Conservation (phyloP, 35 echinoderm and acorn worm species). For the Heliocidaris erythrogramma region DNA sequence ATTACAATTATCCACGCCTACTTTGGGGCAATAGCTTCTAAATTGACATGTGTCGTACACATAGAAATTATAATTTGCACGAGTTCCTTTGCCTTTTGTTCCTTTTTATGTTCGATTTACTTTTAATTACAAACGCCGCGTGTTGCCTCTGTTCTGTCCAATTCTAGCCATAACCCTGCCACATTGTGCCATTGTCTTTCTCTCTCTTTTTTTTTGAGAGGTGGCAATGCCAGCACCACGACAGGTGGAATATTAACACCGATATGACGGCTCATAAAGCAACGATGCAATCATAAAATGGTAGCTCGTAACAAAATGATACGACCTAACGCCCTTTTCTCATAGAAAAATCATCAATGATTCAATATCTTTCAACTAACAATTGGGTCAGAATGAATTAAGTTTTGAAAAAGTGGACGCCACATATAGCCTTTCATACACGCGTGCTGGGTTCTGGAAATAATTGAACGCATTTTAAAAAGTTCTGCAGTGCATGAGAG, state of each 20-base stretch:
- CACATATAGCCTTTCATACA: background rate
- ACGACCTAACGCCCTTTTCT: too few relatives aligned
- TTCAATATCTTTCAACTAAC: too few relatives aligned
- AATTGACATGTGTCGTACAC: background rate
- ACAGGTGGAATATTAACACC: too few relatives aligned
- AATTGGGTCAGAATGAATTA: too few relatives aligned
- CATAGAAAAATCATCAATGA: too few relatives aligned
- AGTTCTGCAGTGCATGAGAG: background rate
- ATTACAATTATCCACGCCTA: background rate
- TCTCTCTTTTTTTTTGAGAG: background rate
- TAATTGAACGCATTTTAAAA: background rate
- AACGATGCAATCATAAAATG: too few relatives aligned
- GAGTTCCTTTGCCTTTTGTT: background rate
- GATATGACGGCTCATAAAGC: too few relatives aligned
- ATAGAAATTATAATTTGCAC: background rate
- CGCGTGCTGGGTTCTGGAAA: background rate
- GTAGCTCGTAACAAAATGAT: too few relatives aligned
- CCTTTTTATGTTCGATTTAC: slow-evolving; percentile 3
- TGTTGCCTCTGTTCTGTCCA: background rate
- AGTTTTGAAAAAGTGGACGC: too few relatives aligned
- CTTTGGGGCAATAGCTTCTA: background rate
- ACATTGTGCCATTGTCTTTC: background rate
- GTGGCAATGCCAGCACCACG: background rate
- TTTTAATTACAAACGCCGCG: background rate
- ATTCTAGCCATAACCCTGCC: background rate